A percentile compares a stretch with the other conserved stretches of the same genome.
Evolutionary conservation across 2,888 invertebrate genomes (phyloP).

Genomic region (Amblyjoppa proteus): DNA sequence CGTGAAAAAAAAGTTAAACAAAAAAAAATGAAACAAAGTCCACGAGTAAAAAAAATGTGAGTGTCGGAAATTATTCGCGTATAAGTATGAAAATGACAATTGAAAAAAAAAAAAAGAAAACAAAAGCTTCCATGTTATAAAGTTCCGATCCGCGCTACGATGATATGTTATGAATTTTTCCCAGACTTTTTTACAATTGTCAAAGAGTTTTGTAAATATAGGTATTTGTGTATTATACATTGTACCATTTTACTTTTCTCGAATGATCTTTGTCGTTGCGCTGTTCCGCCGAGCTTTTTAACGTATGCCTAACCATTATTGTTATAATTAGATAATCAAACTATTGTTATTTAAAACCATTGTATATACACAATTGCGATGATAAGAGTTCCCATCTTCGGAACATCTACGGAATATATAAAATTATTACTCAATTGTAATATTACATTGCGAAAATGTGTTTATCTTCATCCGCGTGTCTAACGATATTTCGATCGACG

Average conservation of each 20-base stretch:
- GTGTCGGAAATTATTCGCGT: constrained; percentile 37
- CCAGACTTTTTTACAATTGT: constrained; percentile 46
- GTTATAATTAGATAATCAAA: constrained; percentile 67
- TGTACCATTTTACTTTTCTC: constrained; percentile 34
- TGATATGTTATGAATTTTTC: constrained; percentile 53
- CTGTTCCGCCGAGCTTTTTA: constrained; percentile 69
- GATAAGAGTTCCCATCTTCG: constrained; percentile 37
- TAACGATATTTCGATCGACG: constrained; percentile 41
- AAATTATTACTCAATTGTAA: constrained; percentile 43
- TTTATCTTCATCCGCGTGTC: constrained; percentile 23
- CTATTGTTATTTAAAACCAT: constrained; percentile 62
- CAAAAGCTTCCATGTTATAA: constrained; percentile 64
- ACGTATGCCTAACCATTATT: constrained; percentile 67
- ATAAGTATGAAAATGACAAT: constrained; percentile 32
- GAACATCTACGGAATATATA: constrained; percentile 37
- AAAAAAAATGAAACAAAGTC: constrained; percentile 30
- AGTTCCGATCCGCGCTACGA: constrained; percentile 65
- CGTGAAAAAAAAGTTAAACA: constrained; percentile 24
- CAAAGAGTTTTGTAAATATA: constrained; percentile 51
- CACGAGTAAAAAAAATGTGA: constrained; percentile 9
- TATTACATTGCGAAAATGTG: constrained; percentile 48
- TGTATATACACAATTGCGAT: constrained; percentile 58
- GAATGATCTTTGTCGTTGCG: constrained; percentile 60
- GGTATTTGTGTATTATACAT: constrained; percentile 60
- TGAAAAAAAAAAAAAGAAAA: constrained; percentile 26